Conservation (phyloP, 1,140 invertebrate species). For the Caenorhabditis brenneri region DNA sequence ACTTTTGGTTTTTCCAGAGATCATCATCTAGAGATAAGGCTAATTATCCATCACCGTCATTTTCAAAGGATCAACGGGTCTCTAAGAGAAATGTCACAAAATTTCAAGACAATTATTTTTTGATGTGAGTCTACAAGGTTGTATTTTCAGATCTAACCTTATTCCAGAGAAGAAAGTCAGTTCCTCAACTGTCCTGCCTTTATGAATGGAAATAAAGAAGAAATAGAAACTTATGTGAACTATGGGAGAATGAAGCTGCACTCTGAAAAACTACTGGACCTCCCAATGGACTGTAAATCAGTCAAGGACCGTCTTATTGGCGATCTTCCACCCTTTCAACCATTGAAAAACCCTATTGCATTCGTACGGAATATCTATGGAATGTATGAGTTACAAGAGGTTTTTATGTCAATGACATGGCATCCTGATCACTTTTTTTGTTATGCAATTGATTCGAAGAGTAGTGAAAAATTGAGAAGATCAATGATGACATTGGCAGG, state of each 20-base stretch:
- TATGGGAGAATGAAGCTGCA: neutral
- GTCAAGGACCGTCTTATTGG: constrained; percentile 5
- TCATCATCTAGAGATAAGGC: too few species aligned
- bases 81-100: too few species aligned
- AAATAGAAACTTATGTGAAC: neutral
- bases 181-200: neutral
- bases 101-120: too few species aligned
- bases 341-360: neutral
- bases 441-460: constrained; percentile 30
- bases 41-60: too few species aligned
- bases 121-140: too few species aligned
- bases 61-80: too few species aligned
- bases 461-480: neutral
- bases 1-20: too few species aligned
- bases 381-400: constrained; percentile 36
- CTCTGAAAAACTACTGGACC: neutral
- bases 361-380: constrained; percentile 8
- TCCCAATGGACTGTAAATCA: constrained; percentile 20
- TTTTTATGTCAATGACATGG: neutral
- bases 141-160: too few species aligned
- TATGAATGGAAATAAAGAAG: neutral
- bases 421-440: constrained; percentile 11
- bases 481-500: neutral
- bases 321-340: neutral
- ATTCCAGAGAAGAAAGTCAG: neutral